Conservation (phyloP, 1,140 invertebrate species). For the Drosophila ercepeae region DNA sequence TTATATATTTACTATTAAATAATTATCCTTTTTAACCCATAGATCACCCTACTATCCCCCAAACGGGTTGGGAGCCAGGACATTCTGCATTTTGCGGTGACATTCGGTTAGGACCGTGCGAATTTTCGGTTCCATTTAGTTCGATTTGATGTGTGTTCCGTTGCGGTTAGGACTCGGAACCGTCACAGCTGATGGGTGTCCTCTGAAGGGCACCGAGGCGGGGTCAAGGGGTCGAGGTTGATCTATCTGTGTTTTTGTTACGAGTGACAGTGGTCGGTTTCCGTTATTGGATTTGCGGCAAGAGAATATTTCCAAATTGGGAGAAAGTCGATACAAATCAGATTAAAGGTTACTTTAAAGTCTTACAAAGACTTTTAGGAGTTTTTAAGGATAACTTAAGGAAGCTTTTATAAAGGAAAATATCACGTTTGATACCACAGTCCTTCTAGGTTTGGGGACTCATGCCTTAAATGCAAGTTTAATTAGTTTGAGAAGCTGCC, state of each 20-base stretch:
- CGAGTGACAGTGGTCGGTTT: constrained; percentile 38
- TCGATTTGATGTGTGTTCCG: constrained; percentile 68
- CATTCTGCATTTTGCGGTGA: constrained; percentile 57
- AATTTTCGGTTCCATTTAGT: constrained; percentile 72
- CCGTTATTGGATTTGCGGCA: constrained; percentile 25
- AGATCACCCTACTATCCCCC: constrained; percentile 6
- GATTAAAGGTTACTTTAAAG: neutral
- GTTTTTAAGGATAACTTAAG: too few relatives aligned
- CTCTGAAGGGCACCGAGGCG: neutral
- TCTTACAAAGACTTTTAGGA: neutral
- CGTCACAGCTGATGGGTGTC: constrained; percentile 23
- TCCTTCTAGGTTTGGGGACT: neutral
- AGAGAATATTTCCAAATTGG: neutral
- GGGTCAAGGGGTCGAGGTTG: constrained; percentile 3
- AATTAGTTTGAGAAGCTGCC: constrained; percentile 58
- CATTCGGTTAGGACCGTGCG: constrained; percentile 49
- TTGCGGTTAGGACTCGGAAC: constrained; percentile 63
- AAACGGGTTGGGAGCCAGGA: constrained; percentile 1
- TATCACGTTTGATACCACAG: constrained; percentile 16
- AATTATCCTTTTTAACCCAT: too few relatives aligned
- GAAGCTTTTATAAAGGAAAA: too few relatives aligned
- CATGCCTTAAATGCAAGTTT: constrained; percentile 56
- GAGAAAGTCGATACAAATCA: constrained; percentile 10
- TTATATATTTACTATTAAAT: neutral
- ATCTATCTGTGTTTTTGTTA: neutral